A percentile compares a stretch with the other conserved stretches of the same genome.
phyloP scores from a whole-genome alignment of 2,888 invertebrate species.

The Microctonus brassicae region DNA sequence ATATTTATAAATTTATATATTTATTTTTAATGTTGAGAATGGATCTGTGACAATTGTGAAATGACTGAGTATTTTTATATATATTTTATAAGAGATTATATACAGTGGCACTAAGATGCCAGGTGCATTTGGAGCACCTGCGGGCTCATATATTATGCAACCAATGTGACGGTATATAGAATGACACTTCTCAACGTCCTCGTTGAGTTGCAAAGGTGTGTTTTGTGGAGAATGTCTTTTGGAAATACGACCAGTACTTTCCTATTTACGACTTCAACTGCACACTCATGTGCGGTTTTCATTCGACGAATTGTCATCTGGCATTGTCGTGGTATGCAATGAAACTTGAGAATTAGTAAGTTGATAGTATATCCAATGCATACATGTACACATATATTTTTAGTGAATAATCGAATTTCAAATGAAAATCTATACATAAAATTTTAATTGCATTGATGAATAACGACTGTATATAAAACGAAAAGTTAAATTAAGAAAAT shows the following conservation, averaged over 20 bases:
- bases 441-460: not conserved
- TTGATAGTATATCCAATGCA: not conserved
- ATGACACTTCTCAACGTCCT: constrained; percentile 5
- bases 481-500: not conserved
- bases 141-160: constrained; percentile 30
- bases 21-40: not conserved
- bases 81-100: not conserved
- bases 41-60: constrained; percentile 2
- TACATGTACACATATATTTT: not conserved
- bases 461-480: not conserved
- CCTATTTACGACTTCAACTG: constrained; percentile 11
- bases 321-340: not conserved
- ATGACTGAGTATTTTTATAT: not conserved
- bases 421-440: not conserved
- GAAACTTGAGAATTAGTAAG: not conserved
- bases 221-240: constrained; percentile 8
- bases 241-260: constrained; percentile 9
- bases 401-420: not conserved
- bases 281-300: not conserved
- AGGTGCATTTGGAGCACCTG: constrained; percentile 30
- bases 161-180: constrained; percentile 18
- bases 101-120: constrained; percentile 16
- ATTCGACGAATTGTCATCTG: constrained; percentile 4
- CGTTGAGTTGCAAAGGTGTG: constrained; percentile 3
- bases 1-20: no score